These are phyloP conservation scores for Agonopterix arenella DNA, from an alignment of 2,888 invertebrate species.

Conservation along the genomic window DNA sequence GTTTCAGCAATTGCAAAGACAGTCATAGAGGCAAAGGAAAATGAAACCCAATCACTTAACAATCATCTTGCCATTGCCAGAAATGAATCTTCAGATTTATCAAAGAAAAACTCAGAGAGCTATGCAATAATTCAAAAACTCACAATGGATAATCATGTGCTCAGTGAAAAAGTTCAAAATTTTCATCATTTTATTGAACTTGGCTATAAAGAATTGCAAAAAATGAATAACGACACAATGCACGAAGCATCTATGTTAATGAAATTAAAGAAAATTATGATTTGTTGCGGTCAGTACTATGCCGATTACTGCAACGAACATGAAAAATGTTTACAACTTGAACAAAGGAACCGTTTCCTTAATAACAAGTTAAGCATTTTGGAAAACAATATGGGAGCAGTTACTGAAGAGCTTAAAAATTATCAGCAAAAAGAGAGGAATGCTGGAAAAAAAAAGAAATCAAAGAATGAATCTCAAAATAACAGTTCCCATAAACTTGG, in stretches of 20 bases:
- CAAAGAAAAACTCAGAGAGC: slow-evolving; percentile 23
- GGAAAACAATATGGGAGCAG: slow-evolving; percentile 28
- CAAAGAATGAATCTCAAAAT: slow-evolving; percentile 5
- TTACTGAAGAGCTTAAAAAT: slow-evolving; percentile 28
- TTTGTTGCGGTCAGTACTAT: slow-evolving; percentile 41
- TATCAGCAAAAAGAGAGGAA: slow-evolving; percentile 23
- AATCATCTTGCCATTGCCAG: slow-evolving; percentile 26
- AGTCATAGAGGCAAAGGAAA: slow-evolving; percentile 33
- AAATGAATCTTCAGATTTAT: slow-evolving; percentile 29
- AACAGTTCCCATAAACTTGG: background rate
- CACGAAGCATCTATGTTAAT: slow-evolving; percentile 23
- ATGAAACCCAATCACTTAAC: slow-evolving; percentile 26
- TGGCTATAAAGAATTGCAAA: slow-evolving; percentile 38
- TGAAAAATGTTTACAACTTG: slow-evolving; percentile 26
- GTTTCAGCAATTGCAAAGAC: slow-evolving; percentile 40
- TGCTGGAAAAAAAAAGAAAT: slow-evolving; percentile 9
- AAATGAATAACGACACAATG: slow-evolving; percentile 22
- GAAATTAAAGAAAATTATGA: slow-evolving; percentile 40
- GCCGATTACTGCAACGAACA: slow-evolving; percentile 36
- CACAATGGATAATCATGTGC: slow-evolving; percentile 24
- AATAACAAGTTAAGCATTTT: slow-evolving; percentile 39
- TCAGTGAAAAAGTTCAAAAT: slow-evolving; percentile 29
- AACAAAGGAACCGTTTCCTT: slow-evolving; percentile 42
- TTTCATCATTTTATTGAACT: slow-evolving; percentile 34
- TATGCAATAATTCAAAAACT: slow-evolving; percentile 22